phyloP scores from a whole-genome alignment of 2,113 vertebrate species.

The Apeltes quadracus region DNA sequence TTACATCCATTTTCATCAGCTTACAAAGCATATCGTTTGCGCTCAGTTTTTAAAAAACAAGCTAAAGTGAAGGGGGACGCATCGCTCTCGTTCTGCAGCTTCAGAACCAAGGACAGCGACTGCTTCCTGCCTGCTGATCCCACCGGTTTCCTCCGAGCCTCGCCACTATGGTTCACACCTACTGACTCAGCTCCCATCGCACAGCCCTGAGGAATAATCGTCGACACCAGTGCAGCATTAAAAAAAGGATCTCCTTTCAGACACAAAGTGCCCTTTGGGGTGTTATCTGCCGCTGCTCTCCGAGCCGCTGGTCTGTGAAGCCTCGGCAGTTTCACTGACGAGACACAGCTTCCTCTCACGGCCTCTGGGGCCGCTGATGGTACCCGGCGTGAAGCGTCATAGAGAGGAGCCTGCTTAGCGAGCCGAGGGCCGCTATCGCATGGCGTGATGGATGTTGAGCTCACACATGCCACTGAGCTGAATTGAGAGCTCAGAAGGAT shows the following conservation, averaged over 20 bases:
- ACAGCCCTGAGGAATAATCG: conserved; percentile 36
- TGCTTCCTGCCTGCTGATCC: conserved; percentile 36
- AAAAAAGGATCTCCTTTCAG: conserved; percentile 16
- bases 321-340: conserved; percentile 40
- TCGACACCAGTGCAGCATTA: not conserved
- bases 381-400: conserved; percentile 57
- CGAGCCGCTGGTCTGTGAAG: conserved; percentile 44
- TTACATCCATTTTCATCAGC: not conserved
- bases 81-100: not conserved
- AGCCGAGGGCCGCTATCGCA: conserved; percentile 13
- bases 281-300: conserved; percentile 21
- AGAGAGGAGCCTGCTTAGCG: conserved; percentile 46
- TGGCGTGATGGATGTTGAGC: conserved; percentile 55
- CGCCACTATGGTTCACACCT: conserved; percentile 20
- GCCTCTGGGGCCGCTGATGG: conserved; percentile 49
- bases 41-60: not conserved
- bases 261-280: conserved; percentile 21
- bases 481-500: conserved; percentile 44
- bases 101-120: conserved; percentile 38
- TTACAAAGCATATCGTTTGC: too few species aligned
- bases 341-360: conserved; percentile 50
- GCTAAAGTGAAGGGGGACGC: not conserved
- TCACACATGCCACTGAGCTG: conserved; percentile 53
- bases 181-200: conserved; percentile 12
- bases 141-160: conserved; percentile 17